Percentiles rank a stretch among this genome's conserved stretches.
Conservation (phyloP, 2,797 vertebrate genomes). For the Garrulus glandarius region DNA sequence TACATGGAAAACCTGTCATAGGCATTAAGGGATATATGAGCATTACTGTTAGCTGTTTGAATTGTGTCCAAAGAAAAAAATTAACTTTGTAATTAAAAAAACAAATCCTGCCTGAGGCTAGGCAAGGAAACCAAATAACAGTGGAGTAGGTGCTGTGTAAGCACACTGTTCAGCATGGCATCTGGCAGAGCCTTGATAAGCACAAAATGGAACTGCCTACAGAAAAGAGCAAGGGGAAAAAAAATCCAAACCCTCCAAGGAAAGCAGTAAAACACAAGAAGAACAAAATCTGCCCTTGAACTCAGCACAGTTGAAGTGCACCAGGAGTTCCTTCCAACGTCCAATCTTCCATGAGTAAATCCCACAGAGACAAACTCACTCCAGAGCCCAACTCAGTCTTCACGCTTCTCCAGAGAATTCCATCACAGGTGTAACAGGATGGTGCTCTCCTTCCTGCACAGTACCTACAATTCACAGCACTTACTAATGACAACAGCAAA, state of each 20-base stretch:
- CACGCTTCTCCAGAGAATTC: neutral
- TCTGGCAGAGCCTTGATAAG: conserved; percentile 43
- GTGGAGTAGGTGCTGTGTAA: neutral
- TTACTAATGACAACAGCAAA: neutral
- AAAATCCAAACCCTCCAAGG: neutral
- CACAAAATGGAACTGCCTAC: neutral
- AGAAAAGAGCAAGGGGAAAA: neutral
- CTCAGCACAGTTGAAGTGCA: neutral
- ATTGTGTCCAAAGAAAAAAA: conserved; percentile 49
- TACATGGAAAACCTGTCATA: conserved; percentile 36
- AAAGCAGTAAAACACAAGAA: neutral
- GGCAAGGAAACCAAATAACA: conserved; percentile 30
- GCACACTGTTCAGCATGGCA: neutral
- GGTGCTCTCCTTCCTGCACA: neutral
- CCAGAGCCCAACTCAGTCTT: neutral
- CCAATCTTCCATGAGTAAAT: neutral
- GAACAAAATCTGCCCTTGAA: neutral
- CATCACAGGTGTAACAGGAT: neutral
- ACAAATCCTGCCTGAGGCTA: conserved; percentile 26
- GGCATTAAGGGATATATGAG: conserved; percentile 26
- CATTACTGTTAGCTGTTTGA: conserved; percentile 36
- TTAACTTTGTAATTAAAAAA: conserved; percentile 57
- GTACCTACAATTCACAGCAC: neutral
- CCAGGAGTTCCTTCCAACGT: neutral
- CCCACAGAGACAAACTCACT: neutral